A percentile compares a stretch with the other conserved stretches of the same genome.
Conservation (phyloP, 2,113 vertebrate species). For the Plecturocebus donacophilus region DNA sequence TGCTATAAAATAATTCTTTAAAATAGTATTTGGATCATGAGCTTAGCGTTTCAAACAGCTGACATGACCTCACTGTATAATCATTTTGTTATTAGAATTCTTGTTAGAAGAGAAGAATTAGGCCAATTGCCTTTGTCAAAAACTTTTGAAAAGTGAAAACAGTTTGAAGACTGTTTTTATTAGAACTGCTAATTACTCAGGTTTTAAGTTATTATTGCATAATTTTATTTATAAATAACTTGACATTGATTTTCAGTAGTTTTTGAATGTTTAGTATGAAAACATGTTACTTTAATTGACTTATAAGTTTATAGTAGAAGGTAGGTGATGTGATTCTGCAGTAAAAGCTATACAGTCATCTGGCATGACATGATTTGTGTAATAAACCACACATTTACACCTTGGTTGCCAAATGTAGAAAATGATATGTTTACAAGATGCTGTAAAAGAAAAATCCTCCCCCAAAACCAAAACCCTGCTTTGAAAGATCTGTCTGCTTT, state of each 20-base stretch:
- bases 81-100: conserved; percentile 13
- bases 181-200: conserved; percentile 30
- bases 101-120: background rate
- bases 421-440: background rate
- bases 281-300: background rate
- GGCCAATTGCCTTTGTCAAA: conserved; percentile 15
- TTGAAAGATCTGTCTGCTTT: conserved; percentile 33
- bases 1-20: conserved; percentile 32
- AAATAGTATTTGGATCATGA: conserved; percentile 41
- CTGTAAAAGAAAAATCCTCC: background rate
- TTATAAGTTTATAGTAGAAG: conserved; percentile 11
- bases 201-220: conserved; percentile 19
- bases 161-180: conserved; percentile 48
- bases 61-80: background rate
- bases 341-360: conserved; percentile 37
- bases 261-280: conserved; percentile 29
- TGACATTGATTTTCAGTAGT: conserved; percentile 15
- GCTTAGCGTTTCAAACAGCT: conserved; percentile 36
- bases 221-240: conserved; percentile 8
- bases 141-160: conserved; percentile 1
- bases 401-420: conserved; percentile 41
- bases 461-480: background rate
- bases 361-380: conserved; percentile 15
- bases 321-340: background rate
- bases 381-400: conserved; percentile 47